Evolutionary conservation across 1,140 invertebrate species (phyloP).

Genomic region (Paracyclopina nana): DNA sequence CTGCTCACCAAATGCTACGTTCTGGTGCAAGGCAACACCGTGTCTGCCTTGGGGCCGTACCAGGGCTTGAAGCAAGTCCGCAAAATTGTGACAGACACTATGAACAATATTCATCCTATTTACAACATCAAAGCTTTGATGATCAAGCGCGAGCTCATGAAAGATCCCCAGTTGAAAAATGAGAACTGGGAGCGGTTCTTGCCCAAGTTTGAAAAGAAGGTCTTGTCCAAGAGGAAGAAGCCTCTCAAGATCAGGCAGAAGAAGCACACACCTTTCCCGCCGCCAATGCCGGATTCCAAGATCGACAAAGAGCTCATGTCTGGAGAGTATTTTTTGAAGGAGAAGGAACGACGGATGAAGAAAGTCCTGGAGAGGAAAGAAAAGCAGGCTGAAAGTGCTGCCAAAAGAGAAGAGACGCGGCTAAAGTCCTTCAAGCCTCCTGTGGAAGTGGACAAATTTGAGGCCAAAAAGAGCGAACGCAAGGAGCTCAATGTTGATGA

Average conservation of each 20-base stretch:
- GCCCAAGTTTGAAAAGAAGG: conserved; percentile 86
- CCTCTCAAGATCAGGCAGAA: conserved; percentile 65
- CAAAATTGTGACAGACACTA: conserved; percentile 83
- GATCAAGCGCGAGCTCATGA: conserved; percentile 87
- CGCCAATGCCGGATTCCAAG: conserved; percentile 73
- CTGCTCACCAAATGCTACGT: conserved; percentile 94
- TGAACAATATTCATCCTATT: conserved; percentile 99
- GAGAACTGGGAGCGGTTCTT: conserved; percentile 95
- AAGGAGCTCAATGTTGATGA: too few relatives aligned
- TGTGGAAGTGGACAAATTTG: too few relatives aligned
- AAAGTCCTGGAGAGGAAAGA: conserved; percentile 45
- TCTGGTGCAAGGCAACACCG: conserved; percentile 92
- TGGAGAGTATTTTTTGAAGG: conserved; percentile 88
- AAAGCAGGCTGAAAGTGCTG: conserved; percentile 37
- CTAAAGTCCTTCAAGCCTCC: conserved; percentile 64
- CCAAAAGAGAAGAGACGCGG: conserved; percentile 49
- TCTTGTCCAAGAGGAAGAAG: conserved; percentile 60
- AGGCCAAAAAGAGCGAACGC: too few relatives aligned
- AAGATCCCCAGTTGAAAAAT: conserved; percentile 35
- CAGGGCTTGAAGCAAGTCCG: conserved; percentile 48
- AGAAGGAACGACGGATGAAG: conserved; percentile 51
- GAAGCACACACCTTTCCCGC: conserved; percentile 96
- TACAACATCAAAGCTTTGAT: conserved; percentile 96
- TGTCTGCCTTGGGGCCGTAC: conserved; percentile 81
- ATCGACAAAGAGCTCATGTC: conserved; percentile 79